These are phyloP conservation scores for Beaufortia kweichowensis DNA, from an alignment of 2,113 vertebrate genomes.

Conservation along the genomic window DNA sequence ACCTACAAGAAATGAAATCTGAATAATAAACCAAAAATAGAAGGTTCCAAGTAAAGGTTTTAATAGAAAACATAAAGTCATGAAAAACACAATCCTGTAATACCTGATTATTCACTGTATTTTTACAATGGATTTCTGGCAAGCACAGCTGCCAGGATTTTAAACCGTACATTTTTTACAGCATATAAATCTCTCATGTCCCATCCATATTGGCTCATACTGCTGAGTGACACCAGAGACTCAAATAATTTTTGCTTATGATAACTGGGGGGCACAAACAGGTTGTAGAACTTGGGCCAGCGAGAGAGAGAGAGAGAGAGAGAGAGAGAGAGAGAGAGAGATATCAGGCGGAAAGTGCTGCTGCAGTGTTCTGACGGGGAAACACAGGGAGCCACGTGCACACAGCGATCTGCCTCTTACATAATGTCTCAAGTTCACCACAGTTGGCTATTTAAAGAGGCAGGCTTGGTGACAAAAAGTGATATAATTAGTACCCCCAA, in stretches of 20 bases:
- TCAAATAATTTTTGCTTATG: not conserved
- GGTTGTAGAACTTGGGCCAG: slow-evolving; percentile 2
- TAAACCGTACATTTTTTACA: not conserved
- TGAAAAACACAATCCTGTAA: too few species aligned
- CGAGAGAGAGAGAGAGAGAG: slow-evolving; percentile 19
- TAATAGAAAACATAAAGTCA: too few species aligned
- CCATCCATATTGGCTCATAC: slow-evolving; percentile 34
- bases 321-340: slow-evolving; percentile 46
- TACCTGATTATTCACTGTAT: too few species aligned
- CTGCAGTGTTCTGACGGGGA: slow-evolving; percentile 54
- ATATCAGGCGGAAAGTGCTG: slow-evolving; percentile 52
- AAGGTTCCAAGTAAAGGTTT: too few species aligned
- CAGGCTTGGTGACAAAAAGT: slow-evolving; percentile 77
- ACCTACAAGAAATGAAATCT: not conserved
- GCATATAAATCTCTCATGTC: slow-evolving; percentile 17
- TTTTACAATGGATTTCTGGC: too few species aligned
- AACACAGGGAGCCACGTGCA: slow-evolving; percentile 58
- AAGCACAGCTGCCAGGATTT: not conserved
- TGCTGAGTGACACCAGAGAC: slow-evolving; percentile 26
- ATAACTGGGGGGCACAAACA: slow-evolving; percentile 5
- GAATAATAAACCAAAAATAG: too few species aligned
- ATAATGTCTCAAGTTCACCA: slow-evolving; percentile 78
- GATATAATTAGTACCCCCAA: slow-evolving; percentile 76
- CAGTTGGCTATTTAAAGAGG: slow-evolving; percentile 75
- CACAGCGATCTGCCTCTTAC: slow-evolving; percentile 72